These are phyloP conservation scores for Paraplagusia blochii DNA, from an alignment of 2,113 vertebrate genomes.

Conservation along the genomic window DNA sequence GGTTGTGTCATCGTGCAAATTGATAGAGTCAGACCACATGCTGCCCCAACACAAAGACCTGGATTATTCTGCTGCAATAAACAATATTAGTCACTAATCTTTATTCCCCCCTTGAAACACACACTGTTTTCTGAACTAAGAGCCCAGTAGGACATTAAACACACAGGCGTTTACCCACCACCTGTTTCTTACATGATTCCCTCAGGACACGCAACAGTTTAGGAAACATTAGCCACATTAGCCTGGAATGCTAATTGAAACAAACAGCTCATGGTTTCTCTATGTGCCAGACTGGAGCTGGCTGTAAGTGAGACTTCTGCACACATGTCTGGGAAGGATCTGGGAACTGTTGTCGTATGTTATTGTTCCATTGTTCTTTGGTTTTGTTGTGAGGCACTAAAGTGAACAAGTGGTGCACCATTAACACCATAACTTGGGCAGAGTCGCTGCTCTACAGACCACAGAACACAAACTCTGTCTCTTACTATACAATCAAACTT, in stretches of 20 bases:
- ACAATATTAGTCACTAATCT: no score
- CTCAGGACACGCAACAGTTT: conserved; percentile 49
- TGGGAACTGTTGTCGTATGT: conserved; percentile 60
- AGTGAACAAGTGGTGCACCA: conserved; percentile 44
- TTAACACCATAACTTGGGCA: conserved; percentile 37
- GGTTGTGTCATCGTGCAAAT: conserved; percentile 1
- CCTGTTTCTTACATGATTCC: conserved; percentile 41
- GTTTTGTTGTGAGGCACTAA: conserved; percentile 53
- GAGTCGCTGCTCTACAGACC: conserved; percentile 42
- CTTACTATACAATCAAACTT: conserved; percentile 28
- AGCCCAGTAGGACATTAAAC: conserved; percentile 48
- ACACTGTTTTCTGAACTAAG: no score
- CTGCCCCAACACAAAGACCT: conserved; percentile 44
- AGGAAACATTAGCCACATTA: conserved; percentile 74
- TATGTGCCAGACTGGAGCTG: conserved; percentile 53
- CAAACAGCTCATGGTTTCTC: conserved; percentile 65
- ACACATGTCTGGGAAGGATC: conserved; percentile 43
- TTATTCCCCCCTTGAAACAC: conserved; percentile 1
- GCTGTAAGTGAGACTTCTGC: conserved; percentile 47
- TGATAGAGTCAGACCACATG: not conserved
- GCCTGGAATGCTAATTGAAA: conserved; percentile 73
- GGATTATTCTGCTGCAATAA: no score
- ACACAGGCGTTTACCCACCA: conserved; percentile 41
- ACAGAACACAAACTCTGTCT: conserved; percentile 26
- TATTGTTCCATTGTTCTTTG: conserved; percentile 55